Percentiles rank a stretch among this genome's conserved stretches.
Evolutionary conservation across 2,113 vertebrate species (phyloP).

Genomic region (Tringa solitaria): DNA sequence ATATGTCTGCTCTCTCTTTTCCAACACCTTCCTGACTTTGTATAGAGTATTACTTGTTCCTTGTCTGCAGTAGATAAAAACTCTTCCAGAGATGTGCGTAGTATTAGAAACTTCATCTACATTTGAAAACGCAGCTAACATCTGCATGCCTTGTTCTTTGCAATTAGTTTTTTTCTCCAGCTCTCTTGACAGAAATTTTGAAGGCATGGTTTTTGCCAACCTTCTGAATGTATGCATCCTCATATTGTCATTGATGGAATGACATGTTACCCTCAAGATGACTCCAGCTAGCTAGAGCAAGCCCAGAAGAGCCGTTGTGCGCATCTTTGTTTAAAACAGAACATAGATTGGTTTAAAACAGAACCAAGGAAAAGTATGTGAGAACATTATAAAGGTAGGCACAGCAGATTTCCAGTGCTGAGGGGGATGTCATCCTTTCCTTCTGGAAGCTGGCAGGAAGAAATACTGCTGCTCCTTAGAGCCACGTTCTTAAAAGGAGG

Average conservation of each 20-base stretch:
- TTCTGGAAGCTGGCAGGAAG: neutral
- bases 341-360: neutral
- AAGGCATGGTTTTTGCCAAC: neutral
- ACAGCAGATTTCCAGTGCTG: neutral
- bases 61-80: neutral
- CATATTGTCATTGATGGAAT: neutral
- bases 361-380: neutral
- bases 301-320: neutral
- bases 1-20: neutral
- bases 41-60: neutral
- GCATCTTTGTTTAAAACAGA: neutral
- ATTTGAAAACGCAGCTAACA: neutral
- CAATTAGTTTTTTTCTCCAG: neutral
- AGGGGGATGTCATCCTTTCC: neutral
- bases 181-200: neutral
- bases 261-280: neutral
- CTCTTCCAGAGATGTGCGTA: neutral
- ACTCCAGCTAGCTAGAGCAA: neutral
- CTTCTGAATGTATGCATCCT: neutral
- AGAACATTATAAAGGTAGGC: neutral
- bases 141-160: neutral
- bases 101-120: neutral
- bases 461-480: neutral
- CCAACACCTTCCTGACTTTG: neutral
- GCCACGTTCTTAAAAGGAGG: neutral